phyloP scores from a whole-genome alignment of 2,888 invertebrate species.

The Drosophila demipolita region DNA sequence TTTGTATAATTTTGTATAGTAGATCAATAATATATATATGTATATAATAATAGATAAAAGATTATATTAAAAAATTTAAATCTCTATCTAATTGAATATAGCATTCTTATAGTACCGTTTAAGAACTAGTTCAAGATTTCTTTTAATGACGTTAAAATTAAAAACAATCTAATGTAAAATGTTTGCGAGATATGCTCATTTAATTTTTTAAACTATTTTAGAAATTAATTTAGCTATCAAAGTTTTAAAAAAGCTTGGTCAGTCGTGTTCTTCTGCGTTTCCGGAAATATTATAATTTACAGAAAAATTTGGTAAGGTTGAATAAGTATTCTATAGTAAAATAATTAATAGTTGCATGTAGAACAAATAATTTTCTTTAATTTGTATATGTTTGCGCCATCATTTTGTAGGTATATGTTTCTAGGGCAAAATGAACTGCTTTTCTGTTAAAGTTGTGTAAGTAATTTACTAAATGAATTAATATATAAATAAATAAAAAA shows the following conservation, averaged over 20 bases:
- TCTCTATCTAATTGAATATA: background rate
- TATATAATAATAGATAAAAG: background rate
- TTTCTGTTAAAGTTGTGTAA: background rate
- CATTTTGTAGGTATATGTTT: background rate
- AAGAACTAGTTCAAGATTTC: background rate
- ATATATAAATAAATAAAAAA: background rate
- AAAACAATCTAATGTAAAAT: background rate
- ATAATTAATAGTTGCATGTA: background rate
- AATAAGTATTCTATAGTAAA: background rate
- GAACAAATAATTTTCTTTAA: background rate
- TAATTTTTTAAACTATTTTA: background rate
- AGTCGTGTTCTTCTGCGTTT: background rate
- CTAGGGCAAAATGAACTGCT: background rate
- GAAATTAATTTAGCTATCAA: background rate
- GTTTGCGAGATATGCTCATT: background rate
- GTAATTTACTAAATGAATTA: background rate
- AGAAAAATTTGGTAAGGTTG: background rate
- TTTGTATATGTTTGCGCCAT: background rate
- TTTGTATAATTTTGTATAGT: background rate
- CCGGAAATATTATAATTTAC: background rate
- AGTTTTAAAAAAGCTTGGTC: background rate
- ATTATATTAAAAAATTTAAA: background rate
- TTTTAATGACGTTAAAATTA: background rate
- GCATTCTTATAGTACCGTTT: background rate
- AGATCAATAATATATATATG: background rate